Evolutionary conservation across 2,888 invertebrate genomes (phyloP).

Genomic region (Bugulina stolonifera): DNA sequence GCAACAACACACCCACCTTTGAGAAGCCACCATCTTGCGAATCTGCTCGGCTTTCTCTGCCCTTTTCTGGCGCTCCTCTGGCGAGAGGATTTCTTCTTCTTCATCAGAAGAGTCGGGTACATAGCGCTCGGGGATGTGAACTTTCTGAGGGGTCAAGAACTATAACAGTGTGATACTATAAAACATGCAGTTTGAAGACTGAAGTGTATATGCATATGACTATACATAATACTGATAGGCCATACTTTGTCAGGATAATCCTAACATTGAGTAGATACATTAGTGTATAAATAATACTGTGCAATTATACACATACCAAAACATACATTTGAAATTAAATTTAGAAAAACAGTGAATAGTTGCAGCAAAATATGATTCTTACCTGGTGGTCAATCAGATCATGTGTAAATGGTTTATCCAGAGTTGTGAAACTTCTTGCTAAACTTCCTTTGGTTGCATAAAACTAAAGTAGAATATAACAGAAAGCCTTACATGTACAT

Average conservation of each 20-base stretch:
- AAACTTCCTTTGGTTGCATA: background rate
- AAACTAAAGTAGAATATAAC: background rate
- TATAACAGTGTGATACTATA: no score
- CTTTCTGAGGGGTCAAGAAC: conserved; percentile 80
- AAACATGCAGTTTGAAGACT: no score
- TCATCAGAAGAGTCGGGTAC: conserved; percentile 64
- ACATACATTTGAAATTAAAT: no score
- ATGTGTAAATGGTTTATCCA: background rate
- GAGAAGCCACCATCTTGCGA: conserved; percentile 74
- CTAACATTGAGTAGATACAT: no score
- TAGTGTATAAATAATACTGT: no score
- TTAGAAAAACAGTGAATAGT: no score
- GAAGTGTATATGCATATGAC: no score
- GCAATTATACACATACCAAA: no score
- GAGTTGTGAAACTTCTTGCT: background rate
- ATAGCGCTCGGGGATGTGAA: conserved; percentile 83
- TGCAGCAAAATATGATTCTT: no score
- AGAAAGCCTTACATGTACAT: no score
- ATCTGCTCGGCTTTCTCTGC: conserved; percentile 84
- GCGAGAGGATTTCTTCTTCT: conserved; percentile 75
- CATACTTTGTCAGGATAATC: no score
- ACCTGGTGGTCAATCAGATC: background rate
- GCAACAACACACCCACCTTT: conserved; percentile 46
- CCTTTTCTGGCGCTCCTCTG: conserved; percentile 76
- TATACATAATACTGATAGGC: no score